Conservation (phyloP, 2,113 vertebrate species). For the Melozone crissalis region DNA sequence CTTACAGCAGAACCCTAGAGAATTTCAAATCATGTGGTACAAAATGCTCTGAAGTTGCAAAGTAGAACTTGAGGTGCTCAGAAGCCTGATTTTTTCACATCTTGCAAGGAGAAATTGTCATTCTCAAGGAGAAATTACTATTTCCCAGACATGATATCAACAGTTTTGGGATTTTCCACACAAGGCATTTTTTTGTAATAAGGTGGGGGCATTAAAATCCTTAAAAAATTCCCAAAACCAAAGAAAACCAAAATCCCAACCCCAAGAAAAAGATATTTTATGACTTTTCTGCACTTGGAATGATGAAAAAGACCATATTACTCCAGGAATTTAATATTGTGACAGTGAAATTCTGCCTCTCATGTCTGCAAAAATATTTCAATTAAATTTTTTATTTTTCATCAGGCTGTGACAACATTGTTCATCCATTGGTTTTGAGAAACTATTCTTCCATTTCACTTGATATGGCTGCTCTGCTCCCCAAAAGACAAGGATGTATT, state of each 20-base stretch:
- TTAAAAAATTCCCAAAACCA: background rate
- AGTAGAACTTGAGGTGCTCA: background rate
- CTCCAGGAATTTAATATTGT: background rate
- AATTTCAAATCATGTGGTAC: background rate
- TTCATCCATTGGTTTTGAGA: background rate
- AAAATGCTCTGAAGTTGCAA: background rate
- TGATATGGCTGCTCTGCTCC: background rate
- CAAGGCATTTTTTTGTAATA: background rate
- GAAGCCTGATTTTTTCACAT: background rate
- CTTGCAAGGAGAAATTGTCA: background rate
- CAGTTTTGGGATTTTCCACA: background rate
- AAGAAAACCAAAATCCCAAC: background rate
- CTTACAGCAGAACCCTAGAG: background rate
- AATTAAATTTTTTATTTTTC: background rate
- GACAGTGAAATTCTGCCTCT: background rate
- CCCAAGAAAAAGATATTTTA: background rate
- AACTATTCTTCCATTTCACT: background rate
- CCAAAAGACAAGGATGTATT: background rate
- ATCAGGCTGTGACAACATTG: background rate
- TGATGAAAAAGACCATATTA: background rate
- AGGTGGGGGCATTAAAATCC: background rate
- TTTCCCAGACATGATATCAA: background rate
- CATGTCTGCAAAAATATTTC: background rate
- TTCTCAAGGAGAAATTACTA: background rate
- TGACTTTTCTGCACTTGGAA: background rate